Conservation (phyloP, 2,113 vertebrate species). For the Bambusicola thoracicus region DNA sequence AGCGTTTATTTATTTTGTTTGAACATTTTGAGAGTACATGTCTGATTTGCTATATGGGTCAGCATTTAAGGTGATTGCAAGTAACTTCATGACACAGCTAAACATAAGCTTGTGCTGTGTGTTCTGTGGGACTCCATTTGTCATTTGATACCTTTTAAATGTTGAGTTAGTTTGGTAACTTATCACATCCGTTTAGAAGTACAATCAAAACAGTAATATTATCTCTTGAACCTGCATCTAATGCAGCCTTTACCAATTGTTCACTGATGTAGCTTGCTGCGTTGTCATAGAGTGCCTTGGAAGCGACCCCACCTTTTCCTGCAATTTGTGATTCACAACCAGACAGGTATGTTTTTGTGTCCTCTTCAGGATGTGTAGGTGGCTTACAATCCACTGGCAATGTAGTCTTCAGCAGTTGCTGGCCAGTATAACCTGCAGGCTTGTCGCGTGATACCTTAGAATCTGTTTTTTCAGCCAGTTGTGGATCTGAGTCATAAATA, state of each 20-base stretch:
- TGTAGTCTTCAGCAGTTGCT: neutral
- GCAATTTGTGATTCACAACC: neutral
- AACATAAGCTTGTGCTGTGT: neutral
- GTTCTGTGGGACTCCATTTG: neutral
- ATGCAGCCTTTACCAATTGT: conserved; percentile 62
- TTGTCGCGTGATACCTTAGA: neutral
- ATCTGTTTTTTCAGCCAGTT: neutral
- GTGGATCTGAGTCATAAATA: neutral
- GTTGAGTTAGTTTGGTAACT: neutral
- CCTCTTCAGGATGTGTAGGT: neutral
- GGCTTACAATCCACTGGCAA: neutral
- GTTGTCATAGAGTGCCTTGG: neutral
- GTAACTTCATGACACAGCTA: neutral
- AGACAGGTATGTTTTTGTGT: fast-evolving
- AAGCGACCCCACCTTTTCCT: neutral
- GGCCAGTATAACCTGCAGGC: neutral
- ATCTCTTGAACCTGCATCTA: conserved; percentile 73
- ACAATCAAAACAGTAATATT: conserved; percentile 70
- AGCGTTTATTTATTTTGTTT: neutral
- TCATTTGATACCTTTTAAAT: neutral
- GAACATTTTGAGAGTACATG: neutral
- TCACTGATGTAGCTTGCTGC: conserved; percentile 56
- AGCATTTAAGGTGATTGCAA: neutral
- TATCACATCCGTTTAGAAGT: conserved; percentile 66
- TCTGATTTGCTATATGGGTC: neutral